Evolutionary conservation across 2,113 vertebrate genomes (phyloP).

Genomic region (Phylloscopus whistleri): DNA sequence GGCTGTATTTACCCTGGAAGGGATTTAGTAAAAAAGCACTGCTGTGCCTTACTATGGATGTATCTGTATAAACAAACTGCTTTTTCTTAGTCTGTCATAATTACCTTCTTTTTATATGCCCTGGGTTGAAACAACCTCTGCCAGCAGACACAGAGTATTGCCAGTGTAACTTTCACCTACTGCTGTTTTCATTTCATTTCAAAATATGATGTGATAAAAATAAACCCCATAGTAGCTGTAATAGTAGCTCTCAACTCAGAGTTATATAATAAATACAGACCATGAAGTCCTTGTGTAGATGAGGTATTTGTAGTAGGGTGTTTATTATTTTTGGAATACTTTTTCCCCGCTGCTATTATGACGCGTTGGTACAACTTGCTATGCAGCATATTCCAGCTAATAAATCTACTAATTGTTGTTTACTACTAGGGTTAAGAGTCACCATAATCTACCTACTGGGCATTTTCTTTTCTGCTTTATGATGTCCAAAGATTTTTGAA

Average conservation of each 20-base stretch:
- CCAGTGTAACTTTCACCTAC: not conserved
- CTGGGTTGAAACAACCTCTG: not conserved
- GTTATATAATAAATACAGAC: not conserved
- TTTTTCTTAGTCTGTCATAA: not conserved
- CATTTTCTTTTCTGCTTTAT: conserved; percentile 26
- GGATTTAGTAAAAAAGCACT: not conserved
- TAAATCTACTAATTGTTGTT: conserved; percentile 13
- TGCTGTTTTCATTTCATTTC: not conserved
- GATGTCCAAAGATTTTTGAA: not conserved
- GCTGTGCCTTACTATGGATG: not conserved
- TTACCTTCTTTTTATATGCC: not conserved
- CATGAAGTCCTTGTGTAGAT: not conserved
- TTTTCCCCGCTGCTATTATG: not conserved
- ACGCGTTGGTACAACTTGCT: not conserved
- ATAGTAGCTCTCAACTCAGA: not conserved
- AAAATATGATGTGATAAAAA: not conserved
- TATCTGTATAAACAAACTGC: not conserved
- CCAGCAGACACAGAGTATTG: not conserved
- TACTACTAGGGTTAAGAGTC: not conserved
- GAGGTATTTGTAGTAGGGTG: not conserved
- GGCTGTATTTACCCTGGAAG: not conserved
- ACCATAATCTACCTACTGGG: not conserved
- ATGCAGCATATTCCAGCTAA: conserved; percentile 2
- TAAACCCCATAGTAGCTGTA: not conserved
- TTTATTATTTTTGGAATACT: conserved; percentile 12